Percentiles rank a stretch among this genome's conserved stretches.
Conservation (phyloP, 2,113 vertebrate genomes). For the Trematocara nigrifrons region DNA sequence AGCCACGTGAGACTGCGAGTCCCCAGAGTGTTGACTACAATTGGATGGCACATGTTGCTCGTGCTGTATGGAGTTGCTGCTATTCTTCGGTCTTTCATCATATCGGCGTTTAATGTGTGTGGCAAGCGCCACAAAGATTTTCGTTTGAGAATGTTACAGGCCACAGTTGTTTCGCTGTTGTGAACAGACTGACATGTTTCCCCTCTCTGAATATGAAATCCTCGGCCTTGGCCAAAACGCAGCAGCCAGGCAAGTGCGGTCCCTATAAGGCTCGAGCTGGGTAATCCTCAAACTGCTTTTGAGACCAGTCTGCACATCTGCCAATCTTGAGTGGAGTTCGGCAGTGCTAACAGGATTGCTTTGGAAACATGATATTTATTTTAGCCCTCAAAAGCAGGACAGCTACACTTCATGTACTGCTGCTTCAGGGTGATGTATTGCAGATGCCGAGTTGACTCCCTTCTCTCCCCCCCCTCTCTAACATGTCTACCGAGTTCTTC, state of each 20-base stretch:
- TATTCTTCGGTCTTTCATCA: constrained; percentile 18
- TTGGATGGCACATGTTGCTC: constrained; percentile 6
- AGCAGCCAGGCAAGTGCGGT: constrained; percentile 8
- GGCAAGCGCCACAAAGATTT: neutral
- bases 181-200: constrained; percentile 5
- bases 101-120: neutral
- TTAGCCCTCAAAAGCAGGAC: constrained; percentile 48
- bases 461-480: neutral
- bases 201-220: neutral
- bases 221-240: neutral
- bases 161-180: neutral
- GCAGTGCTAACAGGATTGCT: constrained; percentile 58
- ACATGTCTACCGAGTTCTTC: constrained; percentile 10
- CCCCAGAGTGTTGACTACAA: constrained; percentile 25
- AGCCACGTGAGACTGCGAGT: constrained; percentile 16
- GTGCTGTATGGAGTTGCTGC: neutral
- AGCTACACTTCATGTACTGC: constrained; percentile 27
- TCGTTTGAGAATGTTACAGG: constrained; percentile 1
- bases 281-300: constrained; percentile 59
- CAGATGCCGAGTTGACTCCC: constrained; percentile 2
- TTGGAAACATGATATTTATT: constrained; percentile 66
- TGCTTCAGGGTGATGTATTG: constrained; percentile 12
- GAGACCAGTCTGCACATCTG: constrained; percentile 46
- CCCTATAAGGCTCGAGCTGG: constrained; percentile 15
- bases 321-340: constrained; percentile 64